Conservation (phyloP, 23 tunicate species). For the Trididemnum nubilum region DNA sequence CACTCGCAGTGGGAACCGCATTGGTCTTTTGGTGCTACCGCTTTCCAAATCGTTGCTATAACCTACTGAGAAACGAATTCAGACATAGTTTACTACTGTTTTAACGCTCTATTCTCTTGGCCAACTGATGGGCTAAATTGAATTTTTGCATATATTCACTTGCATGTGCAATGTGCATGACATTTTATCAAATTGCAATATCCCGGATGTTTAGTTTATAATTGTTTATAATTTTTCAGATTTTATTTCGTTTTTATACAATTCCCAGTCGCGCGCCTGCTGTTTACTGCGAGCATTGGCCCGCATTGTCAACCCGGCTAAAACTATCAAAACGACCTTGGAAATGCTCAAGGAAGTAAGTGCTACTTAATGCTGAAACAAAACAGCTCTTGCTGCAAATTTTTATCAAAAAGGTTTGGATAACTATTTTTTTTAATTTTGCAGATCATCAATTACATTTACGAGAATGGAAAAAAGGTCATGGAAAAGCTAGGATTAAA, state of each 20-base stretch:
- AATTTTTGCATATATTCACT: too few relatives aligned
- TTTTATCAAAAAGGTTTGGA: neutral
- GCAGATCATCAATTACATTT: slow-evolving; percentile 21
- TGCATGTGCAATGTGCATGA: too few relatives aligned
- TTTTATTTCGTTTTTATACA: slow-evolving; percentile 31
- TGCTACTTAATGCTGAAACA: neutral
- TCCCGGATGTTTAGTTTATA: too few relatives aligned
- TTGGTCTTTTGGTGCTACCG: too few relatives aligned
- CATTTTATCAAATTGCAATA: too few relatives aligned
- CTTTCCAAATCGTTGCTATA: too few relatives aligned
- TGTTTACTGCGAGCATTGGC: slow-evolving; percentile 49
- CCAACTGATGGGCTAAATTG: too few relatives aligned
- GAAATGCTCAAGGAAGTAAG: slow-evolving; percentile 1
- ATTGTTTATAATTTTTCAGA: too few relatives aligned
- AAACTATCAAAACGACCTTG: neutral
- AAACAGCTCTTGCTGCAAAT: neutral
- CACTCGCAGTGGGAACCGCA: too few relatives aligned
- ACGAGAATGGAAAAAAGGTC: slow-evolving; percentile 16
- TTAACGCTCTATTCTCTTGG: too few relatives aligned
- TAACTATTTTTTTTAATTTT: neutral
- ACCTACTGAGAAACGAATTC: too few relatives aligned
- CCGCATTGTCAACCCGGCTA: slow-evolving; percentile 33
- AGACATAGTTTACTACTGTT: too few relatives aligned
- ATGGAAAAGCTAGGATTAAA: slow-evolving; percentile 26
- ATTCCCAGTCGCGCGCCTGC: slow-evolving; percentile 46